Evolutionary conservation across 2,113 vertebrate species (phyloP).

Genomic region (Spheniscus mendiculus): DNA sequence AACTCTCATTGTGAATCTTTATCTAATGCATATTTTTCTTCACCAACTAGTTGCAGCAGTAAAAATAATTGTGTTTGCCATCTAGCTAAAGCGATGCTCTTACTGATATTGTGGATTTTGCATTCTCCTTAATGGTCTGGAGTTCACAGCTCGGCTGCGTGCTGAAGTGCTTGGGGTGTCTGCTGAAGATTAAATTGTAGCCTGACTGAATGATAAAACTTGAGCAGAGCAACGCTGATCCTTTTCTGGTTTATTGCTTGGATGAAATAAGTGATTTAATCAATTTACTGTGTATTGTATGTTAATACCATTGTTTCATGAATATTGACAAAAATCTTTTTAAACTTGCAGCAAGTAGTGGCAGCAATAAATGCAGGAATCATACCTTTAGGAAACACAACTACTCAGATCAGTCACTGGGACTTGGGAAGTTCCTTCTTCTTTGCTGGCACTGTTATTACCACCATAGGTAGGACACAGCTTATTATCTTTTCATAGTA

Average conservation of each 20-base stretch:
- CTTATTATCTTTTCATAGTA: conserved; percentile 63
- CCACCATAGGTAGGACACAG: conserved; percentile 93
- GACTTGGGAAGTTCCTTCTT: conserved; percentile 99
- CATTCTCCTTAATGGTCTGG: background rate
- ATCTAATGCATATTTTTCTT: background rate
- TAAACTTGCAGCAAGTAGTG: conserved; percentile 92
- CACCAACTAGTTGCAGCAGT: background rate
- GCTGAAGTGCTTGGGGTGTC: background rate
- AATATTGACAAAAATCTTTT: conserved; percentile 78
- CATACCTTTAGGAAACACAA: conserved; percentile 90
- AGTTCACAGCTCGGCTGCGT: background rate
- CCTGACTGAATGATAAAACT: background rate
- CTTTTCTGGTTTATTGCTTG: background rate
- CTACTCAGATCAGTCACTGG: conserved; percentile 96
- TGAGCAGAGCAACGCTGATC: background rate
- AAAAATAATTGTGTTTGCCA: background rate
- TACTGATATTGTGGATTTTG: background rate
- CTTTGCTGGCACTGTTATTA: conserved; percentile 99
- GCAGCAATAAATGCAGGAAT: conserved; percentile 94
- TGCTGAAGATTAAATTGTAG: background rate
- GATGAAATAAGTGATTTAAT: background rate
- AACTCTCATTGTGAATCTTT: background rate
- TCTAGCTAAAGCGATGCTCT: background rate
- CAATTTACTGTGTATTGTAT: conserved; percentile 14
- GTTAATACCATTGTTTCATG: conserved; percentile 33